These are phyloP conservation scores for Polyergus mexicanus DNA, from an alignment of 1,140 invertebrate genomes.

Conservation along the genomic window DNA sequence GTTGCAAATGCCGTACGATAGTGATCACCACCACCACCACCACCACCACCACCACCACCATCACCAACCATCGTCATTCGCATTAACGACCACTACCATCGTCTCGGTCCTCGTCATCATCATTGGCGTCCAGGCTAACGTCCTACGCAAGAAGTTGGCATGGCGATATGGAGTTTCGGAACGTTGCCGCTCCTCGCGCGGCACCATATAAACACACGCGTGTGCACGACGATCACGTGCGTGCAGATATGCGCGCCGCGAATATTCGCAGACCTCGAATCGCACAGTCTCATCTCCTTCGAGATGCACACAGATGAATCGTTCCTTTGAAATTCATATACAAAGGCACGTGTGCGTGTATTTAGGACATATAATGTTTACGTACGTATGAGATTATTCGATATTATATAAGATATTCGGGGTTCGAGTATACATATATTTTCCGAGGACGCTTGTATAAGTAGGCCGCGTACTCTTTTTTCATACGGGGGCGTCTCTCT, in stretches of 20 bases:
- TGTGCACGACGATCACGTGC: constrained; percentile 23
- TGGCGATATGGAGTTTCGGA: constrained; percentile 68
- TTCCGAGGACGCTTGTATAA: constrained; percentile 19
- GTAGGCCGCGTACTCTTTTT: constrained; percentile 46
- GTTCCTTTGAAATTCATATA: constrained; percentile 17
- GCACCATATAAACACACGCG: constrained; percentile 51
- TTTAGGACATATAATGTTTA: constrained; percentile 3
- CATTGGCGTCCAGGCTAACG: constrained; percentile 64
- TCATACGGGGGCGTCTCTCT: constrained; percentile 2
- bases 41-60: too few relatives aligned
- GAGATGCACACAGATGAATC: background rate
- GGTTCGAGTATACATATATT: background rate
- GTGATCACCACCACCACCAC: constrained; percentile 69
- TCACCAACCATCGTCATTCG: constrained; percentile 61
- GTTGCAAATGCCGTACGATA: constrained; percentile 75
- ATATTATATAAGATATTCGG: background rate
- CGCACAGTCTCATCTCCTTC: background rate
- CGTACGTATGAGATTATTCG: background rate
- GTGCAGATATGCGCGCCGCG: constrained; percentile 12
- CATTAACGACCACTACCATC: constrained; percentile 66
- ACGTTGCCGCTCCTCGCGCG: constrained; percentile 46
- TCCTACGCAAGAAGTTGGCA: constrained; percentile 78
- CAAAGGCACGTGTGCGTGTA: constrained; percentile 3
- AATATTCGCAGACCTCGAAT: constrained; percentile 3
- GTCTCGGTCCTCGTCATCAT: constrained; percentile 61